A percentile compares a stretch with the other conserved stretches of the same genome.
phyloP scores from a whole-genome alignment of 1,140 invertebrate species.

The Calephelis nemesis region DNA sequence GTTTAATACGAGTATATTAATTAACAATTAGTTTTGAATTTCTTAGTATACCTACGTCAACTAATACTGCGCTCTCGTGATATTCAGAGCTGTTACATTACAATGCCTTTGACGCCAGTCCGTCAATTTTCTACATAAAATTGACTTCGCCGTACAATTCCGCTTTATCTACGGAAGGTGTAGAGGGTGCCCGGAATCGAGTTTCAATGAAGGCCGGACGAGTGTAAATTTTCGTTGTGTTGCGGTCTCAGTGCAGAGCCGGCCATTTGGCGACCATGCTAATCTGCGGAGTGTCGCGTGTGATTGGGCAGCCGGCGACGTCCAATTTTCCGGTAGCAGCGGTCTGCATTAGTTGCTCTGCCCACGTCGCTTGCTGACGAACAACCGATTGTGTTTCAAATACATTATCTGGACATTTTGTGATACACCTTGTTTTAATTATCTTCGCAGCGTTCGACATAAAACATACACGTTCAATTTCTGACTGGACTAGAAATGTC shows the following conservation, averaged over 20 bases:
- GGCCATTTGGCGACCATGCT: conserved; percentile 42
- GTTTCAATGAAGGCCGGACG: conserved; percentile 59
- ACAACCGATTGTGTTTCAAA: conserved; percentile 26
- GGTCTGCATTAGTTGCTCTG: conserved; percentile 59
- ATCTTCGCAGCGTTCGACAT: neutral
- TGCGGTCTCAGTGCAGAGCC: conserved; percentile 33
- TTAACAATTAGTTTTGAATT: no score
- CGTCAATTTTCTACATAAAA: conserved; percentile 42
- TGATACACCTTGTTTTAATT: conserved; percentile 9
- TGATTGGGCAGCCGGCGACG: conserved; percentile 72
- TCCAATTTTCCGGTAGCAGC: conserved; percentile 75
- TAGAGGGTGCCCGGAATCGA: conserved; percentile 38
- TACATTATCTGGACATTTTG: conserved; percentile 9
- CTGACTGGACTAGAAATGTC: no score
- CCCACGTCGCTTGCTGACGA: conserved; percentile 53
- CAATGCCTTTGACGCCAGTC: conserved; percentile 2
- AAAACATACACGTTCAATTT: no score
- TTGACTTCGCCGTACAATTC: conserved; percentile 53
- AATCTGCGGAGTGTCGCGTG: conserved; percentile 75
- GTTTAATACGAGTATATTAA: no score
- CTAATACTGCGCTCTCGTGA: neutral
- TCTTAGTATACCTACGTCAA: neutral
- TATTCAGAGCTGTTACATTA: neutral
- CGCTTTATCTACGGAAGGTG: conserved; percentile 44
- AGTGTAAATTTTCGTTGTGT: conserved; percentile 59